Base-by-base conservation (phyloP, 2,888 invertebrate genomes). In the Drosophila phalerata region DNA sequence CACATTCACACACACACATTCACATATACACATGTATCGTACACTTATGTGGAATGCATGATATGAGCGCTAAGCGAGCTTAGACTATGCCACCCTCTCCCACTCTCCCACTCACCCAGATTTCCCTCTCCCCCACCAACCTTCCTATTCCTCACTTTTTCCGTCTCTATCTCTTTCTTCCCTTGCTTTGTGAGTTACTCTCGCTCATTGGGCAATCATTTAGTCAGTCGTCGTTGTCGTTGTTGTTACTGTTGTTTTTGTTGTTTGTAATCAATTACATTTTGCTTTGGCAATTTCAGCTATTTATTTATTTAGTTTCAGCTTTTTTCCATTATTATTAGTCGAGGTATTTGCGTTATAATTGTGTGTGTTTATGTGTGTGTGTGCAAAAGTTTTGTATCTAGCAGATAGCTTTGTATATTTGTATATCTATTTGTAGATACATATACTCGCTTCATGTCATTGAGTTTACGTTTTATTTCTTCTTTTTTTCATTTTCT, bases 201-300 rank as follows among this genome's bases (percentile, higher is more conserved):
- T 71, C 88, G 70, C 72, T 85, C 85, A 84, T 84, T 89, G 84
- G 89, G 82, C 90, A 84, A 88, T 88, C 88, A 87, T 88, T 89
- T 87, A 84, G 89, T 69, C 73, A 72, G 72, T 80, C 65, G 86
- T 68, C 67, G 55, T 32, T 17, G 62, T 37, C 45, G 49, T 51
- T 64, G 65, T 57, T 62, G 49, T 63, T 57, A 34, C 61, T 75
- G 58, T 69, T 76, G 61, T 85, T 82, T 79, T 57, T 60, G 61
- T 85, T 82, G 82, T 57, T 60, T 72, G 85, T 84, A 84, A 84
- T 85, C 84, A 85, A 89, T 85, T 89, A 85, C 84, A 85, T 79
- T 89, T 85, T 73, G 89, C 88, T 88, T 89, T 85, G 89, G 84
- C 84, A 89, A 89, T 89, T 85, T 88, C 72, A 89, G 89, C 83